These are phyloP conservation scores for Beris morrisii DNA, from an alignment of 2,888 invertebrate species.

Conservation along the genomic window DNA sequence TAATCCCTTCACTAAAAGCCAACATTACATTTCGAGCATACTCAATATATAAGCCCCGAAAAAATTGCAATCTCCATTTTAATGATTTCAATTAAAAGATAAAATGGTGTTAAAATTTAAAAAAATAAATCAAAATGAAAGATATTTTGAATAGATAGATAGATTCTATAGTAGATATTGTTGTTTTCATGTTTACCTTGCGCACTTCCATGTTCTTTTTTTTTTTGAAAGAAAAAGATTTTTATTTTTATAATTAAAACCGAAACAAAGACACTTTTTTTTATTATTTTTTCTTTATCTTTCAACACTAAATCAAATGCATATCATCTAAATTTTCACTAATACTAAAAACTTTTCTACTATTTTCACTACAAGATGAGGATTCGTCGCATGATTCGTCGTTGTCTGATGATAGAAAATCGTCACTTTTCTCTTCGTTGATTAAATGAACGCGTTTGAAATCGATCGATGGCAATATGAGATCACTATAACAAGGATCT, in stretches of 20 bases:
- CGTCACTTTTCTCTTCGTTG: slow-evolving; percentile 17
- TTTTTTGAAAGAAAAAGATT: too few species aligned
- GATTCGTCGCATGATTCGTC: slow-evolving; percentile 34
- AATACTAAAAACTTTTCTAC: slow-evolving; percentile 39
- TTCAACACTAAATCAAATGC: slow-evolving; percentile 26
- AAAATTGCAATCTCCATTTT: neutral
- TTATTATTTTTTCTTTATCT: neutral
- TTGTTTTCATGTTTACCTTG: slow-evolving; percentile 35
- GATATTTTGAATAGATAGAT: neutral
- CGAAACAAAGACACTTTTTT: neutral
- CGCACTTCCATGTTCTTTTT: slow-evolving; percentile 36
- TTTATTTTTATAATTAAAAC: too few species aligned
- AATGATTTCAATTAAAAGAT: neutral
- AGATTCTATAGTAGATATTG: neutral
- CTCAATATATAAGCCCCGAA: too few species aligned
- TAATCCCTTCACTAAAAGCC: too few species aligned
- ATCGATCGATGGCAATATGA: neutral
- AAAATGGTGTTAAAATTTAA: neutral
- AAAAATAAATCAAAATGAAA: neutral
- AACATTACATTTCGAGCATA: too few species aligned
- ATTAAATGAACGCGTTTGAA: slow-evolving; percentile 51
- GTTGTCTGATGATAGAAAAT: slow-evolving; percentile 18
- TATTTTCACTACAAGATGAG: slow-evolving; percentile 31
- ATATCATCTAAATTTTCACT: slow-evolving; percentile 38
- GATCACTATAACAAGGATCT: too few species aligned